Evolutionary conservation across 2,797 vertebrate genomes (phyloP).

Genomic region (Chanos chanos): DNA sequence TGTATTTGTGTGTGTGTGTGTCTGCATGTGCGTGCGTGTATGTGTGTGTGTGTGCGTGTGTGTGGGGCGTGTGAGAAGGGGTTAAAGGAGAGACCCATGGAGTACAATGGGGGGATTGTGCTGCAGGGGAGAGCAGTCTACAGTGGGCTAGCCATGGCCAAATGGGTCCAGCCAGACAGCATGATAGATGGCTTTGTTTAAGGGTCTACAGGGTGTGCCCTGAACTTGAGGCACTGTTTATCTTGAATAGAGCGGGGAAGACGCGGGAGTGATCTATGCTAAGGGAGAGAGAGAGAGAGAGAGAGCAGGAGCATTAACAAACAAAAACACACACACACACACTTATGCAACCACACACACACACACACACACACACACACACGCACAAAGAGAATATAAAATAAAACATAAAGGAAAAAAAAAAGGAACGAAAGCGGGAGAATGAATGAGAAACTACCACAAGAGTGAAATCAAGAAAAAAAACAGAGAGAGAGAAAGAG

Average conservation of each 20-base stretch:
- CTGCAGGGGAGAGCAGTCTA: constrained; percentile 33
- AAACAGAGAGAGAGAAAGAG: constrained; percentile 45
- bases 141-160: constrained; percentile 53
- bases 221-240: constrained; percentile 99
- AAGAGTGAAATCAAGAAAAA: constrained; percentile 11
- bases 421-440: background rate
- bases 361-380: too few species aligned
- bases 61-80: constrained; percentile 35
- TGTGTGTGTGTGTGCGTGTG: constrained; percentile 32
- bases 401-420: background rate
- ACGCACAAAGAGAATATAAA: background rate
- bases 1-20: background rate
- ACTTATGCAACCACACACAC: constrained; percentile 29
- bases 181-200: constrained; percentile 81
- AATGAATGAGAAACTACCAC: background rate
- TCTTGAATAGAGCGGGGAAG: constrained; percentile 94
- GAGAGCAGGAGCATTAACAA: background rate
- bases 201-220: constrained; percentile 96
- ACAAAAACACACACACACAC: too few species aligned
- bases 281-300: constrained; percentile 40
- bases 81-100: constrained; percentile 22
- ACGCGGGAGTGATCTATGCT: constrained; percentile 86
- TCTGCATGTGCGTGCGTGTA: constrained; percentile 6
- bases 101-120: constrained; percentile 55
- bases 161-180: constrained; percentile 68